phyloP scores from a whole-genome alignment of 2,113 vertebrate species.

The Coracopsis vasa region DNA sequence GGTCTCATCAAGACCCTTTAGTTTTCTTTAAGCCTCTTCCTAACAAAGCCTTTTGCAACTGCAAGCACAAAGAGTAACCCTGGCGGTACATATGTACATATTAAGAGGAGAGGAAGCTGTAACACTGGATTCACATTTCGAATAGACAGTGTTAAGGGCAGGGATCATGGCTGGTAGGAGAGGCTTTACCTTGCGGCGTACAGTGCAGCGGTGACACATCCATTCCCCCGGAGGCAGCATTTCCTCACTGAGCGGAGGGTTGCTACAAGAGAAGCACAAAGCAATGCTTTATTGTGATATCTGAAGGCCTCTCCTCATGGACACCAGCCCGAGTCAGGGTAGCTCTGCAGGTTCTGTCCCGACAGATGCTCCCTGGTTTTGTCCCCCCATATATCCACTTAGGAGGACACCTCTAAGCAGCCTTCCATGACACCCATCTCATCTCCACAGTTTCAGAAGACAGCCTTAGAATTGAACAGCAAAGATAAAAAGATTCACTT shows the following conservation, averaged over 20 bases:
- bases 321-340: not conserved
- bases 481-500: not conserved
- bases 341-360: not conserved
- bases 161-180: not conserved
- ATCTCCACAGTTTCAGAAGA: not conserved
- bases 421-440: not conserved
- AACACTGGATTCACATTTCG: not conserved
- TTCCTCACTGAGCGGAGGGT: conserved; percentile 96
- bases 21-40: not conserved
- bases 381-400: not conserved
- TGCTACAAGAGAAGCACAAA: conserved; percentile 75
- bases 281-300: not conserved
- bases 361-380: not conserved
- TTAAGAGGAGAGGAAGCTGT: not conserved
- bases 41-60: not conserved
- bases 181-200: conserved; percentile 89
- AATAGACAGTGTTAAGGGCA: not conserved
- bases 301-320: not conserved
- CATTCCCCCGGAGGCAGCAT: conserved; percentile 98
- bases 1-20: not conserved
- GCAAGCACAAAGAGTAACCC: not conserved
- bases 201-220: conserved; percentile 99
- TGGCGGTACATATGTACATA: not conserved
- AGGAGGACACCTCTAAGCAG: not conserved
- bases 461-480: not conserved